Base-by-base conservation (phyloP, 2,113 vertebrate genomes). In the Bothrops jararaca region DNA sequence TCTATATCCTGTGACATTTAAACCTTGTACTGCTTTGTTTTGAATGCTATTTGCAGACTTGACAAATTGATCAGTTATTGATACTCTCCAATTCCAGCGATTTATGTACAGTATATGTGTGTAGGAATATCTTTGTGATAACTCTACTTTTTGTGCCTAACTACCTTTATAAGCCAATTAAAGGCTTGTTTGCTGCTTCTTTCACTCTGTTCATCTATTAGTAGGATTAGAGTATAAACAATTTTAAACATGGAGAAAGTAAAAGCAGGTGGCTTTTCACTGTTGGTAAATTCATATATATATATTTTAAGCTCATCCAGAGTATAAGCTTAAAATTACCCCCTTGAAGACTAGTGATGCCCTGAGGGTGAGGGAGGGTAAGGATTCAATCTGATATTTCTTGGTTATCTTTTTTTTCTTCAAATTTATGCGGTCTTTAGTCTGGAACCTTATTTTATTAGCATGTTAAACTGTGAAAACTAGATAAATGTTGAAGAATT, bases 1-100 rank as follows among this genome's bases (percentile, higher is more conserved):
- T 93, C 95, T 91, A 97, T 98, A 90, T 93, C 94, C 34, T 98
- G 98, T 88, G 91, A 94, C 11, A 95, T 97, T 1, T 98, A 97
- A 96, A 90, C 0, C 42, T 24, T 1, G 0, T 23, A 92, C 91
- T 93, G n/a, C 69, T 89, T 93, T 89, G 58, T 9, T 39, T 39
- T n/a, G 9, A 29, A 20, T 42, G 64, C 39, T 45, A 80, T 64
- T 0, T 52, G 11, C 45, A 10, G 74, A 39, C 1, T 0, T 2
- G 91, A 87, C 29, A 18, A 91, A 42, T 52, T 92, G 92, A 69
- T 90, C 88, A 26, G 8, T 22, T 0, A 10, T 57, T 92, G 93
- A 92, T 91, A 95, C 89, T 95, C 60, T 95, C 93, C 95, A 90
- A 9, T 7, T 10, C 26, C 87, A 26, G 57, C 1, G 1, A 29